A percentile compares a stretch with the other conserved stretches of the same genome.
These are phyloP conservation scores for Ormyrus rosae DNA, from an alignment of 2,888 invertebrate genomes.

Conservation along the genomic window DNA sequence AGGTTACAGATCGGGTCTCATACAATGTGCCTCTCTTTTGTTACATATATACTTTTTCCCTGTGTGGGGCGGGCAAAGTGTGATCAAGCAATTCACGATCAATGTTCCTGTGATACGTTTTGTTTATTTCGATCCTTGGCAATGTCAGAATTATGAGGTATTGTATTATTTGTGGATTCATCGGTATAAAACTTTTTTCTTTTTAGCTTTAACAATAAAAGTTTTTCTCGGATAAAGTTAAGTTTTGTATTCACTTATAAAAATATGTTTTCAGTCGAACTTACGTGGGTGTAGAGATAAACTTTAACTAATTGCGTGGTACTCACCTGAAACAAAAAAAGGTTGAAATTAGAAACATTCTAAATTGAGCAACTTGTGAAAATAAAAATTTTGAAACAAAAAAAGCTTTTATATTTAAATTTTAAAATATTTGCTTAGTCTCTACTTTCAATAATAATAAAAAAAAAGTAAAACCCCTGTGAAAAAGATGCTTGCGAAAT, in stretches of 20 bases:
- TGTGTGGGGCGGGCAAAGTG: not conserved
- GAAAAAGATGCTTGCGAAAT: too few relatives aligned
- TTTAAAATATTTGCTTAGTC: too few relatives aligned
- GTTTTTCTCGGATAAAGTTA: too few relatives aligned
- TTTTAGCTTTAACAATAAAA: too few relatives aligned
- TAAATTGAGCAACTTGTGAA: not conserved
- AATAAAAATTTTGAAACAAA: too few relatives aligned
- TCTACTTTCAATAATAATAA: too few relatives aligned
- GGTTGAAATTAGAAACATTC: not conserved
- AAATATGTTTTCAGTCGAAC: not conserved
- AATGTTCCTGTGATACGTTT: slow-evolving; percentile 10
- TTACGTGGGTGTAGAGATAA: not conserved
- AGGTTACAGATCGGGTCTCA: not conserved
- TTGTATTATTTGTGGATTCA: too few relatives aligned
- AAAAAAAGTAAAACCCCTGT: too few relatives aligned
- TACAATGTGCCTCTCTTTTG: not conserved
- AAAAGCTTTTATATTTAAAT: too few relatives aligned
- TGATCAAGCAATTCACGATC: slow-evolving; percentile 5
- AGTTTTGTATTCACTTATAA: not conserved
- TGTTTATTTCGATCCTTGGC: not conserved
- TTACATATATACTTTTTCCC: not conserved
- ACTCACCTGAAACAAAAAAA: slow-evolving; percentile 29
- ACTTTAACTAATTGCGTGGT: not conserved
- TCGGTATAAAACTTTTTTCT: too few relatives aligned
- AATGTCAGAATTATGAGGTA: too few relatives aligned